Evolutionary conservation across 2,797 vertebrate species (phyloP).

Genomic region (Taenioides sp.): DNA sequence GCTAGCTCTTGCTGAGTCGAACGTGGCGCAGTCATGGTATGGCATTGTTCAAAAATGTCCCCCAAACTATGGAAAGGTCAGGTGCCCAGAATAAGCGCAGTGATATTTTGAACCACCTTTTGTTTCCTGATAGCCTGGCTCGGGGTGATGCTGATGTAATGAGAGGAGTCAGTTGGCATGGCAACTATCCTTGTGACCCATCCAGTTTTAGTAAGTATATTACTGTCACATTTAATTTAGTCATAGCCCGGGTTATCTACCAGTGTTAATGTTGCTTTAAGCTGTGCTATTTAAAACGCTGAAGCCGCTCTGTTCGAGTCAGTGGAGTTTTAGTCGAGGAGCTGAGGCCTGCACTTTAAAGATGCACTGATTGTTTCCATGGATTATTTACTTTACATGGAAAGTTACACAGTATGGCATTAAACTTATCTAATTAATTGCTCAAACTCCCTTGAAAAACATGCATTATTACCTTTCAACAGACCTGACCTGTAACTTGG

Average conservation of each 20-base stretch:
- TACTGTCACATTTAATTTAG: constrained; percentile 34
- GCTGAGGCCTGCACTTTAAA: not conserved
- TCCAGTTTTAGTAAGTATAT: constrained; percentile 33
- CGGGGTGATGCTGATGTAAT: constrained; percentile 50
- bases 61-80: constrained; percentile 69
- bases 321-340: not conserved
- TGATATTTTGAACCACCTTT: constrained; percentile 71
- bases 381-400: too few relatives aligned
- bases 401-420: too few relatives aligned
- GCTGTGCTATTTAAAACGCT: constrained; percentile 2
- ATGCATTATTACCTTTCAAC: too few relatives aligned
- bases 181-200: constrained; percentile 53
- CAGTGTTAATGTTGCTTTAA: constrained; percentile 21
- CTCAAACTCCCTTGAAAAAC: too few relatives aligned
- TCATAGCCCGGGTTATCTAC: constrained; percentile 14
- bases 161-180: constrained; percentile 53
- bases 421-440: too few relatives aligned
- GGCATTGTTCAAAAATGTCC: constrained; percentile 70
- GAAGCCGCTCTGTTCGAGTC: not conserved
- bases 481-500: too few relatives aligned
- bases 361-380: too few relatives aligned
- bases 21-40: constrained; percentile 32
- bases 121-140: constrained; percentile 35
- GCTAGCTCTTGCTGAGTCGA: constrained; percentile 21
- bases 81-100: constrained; percentile 62